Evolutionary conservation across 2,113 vertebrate genomes (phyloP).

Genomic region (Microtus oregoni): DNA sequence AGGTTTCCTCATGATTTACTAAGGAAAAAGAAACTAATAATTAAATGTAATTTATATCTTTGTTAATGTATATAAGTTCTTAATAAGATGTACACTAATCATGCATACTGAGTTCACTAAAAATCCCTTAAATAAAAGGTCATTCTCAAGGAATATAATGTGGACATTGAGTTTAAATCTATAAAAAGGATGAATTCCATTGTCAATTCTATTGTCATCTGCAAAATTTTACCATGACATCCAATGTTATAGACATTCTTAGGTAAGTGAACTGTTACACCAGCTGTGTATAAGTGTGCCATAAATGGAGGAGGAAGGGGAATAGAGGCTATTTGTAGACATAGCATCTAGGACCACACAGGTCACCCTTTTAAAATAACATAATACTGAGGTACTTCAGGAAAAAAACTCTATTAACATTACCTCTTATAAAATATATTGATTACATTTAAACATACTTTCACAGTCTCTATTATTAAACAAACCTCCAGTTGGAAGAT

Average conservation of each 20-base stretch:
- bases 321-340: neutral
- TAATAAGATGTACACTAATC: neutral
- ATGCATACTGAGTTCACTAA: constrained; percentile 7
- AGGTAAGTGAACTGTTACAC: neutral
- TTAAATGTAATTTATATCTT: constrained; percentile 32
- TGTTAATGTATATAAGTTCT: neutral
- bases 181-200: neutral
- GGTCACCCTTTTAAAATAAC: neutral
- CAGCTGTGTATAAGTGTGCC: neutral
- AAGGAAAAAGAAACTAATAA: constrained; percentile 41
- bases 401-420: neutral
- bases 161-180: constrained; percentile 17
- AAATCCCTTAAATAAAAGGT: constrained; percentile 29
- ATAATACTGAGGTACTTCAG: neutral
- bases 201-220: neutral
- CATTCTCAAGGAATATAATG: neutral
- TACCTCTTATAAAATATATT: constrained; percentile 32
- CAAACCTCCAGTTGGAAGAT: neutral
- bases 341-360: neutral
- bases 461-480: neutral
- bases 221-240: neutral
- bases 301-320: neutral
- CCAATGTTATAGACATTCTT: neutral
- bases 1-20: neutral
- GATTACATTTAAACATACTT: neutral